Evolutionary conservation across 2,888 invertebrate genomes (phyloP), one percentile per base, ranked within the genome.

Genomic region (Scelioninae gen. 2): DNA sequence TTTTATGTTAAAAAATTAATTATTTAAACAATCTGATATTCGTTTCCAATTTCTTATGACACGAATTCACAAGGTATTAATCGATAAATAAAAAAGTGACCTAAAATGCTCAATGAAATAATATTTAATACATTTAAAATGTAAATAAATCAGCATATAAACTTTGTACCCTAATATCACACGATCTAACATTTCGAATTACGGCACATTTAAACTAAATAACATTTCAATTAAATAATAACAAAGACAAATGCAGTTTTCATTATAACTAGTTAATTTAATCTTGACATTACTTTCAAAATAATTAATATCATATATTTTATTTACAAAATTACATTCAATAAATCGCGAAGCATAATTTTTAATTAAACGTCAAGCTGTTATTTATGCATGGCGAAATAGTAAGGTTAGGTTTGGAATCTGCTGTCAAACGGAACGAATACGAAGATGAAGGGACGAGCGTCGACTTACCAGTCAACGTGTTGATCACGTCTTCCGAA

Each of bases 401-500:
- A 3, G 10, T 18, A 1, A 70, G 70, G 70, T 70, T 70, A 70
- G 53, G 70, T 63, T 63, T 31, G 39, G 2, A 33, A 18, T 13
- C 31, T 45, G 6, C 48, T 63, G 70, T 63, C 70, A 70, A 64
- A 48, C 7, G 19, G 28, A 37, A 15, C 6, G 18, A 39, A 50
- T 10, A 5, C 22, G 6, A 48, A 25, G 16, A 6, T 19, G 11
- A 5, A 10, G 10, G n/a, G 53, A 7, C 3, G 45, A 11, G 13
- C 35, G n/a, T 9, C 13, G 4, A 39, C 70, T 68, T 45, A 69
- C 73, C 69, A 60, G 63, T 69, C 25, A 73, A 60, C 31, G 64
- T 69, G 46, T 35, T 73, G 28, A 73, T 64, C 41, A 69, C 73
- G 15, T 73, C 69, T 18, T 73, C 69, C 4, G 64, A 60, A 69